These are phyloP conservation scores for Lasioglossum pauxillum DNA, from an alignment of 2,888 invertebrate genomes.

Conservation along the genomic window DNA sequence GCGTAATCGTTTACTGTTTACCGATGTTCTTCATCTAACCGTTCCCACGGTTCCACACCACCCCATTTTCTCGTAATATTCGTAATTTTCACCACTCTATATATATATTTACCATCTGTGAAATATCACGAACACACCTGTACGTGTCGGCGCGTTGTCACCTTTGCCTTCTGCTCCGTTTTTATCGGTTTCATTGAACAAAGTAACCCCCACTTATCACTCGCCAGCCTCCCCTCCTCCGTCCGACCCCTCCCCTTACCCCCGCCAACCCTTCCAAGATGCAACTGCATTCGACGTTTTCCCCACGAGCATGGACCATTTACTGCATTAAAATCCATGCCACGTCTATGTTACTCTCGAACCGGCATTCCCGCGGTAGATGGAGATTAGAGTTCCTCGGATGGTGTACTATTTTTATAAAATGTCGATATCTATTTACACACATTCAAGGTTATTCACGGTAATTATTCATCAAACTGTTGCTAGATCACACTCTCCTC, in stretches of 20 bases:
- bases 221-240: neutral
- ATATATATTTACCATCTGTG: neutral
- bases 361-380: conserved; percentile 10
- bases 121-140: neutral
- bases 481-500: conserved; percentile 19
- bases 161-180: neutral
- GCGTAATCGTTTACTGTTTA: conserved; percentile 40
- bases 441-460: conserved; percentile 23
- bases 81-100: neutral
- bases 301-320: conserved; percentile 10
- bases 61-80: neutral
- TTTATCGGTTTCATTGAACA: conserved; percentile 13
- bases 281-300: conserved; percentile 15
- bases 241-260: neutral
- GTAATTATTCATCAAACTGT: conserved; percentile 15
- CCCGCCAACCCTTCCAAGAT: neutral
- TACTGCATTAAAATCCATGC: conserved; percentile 13
- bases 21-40: neutral
- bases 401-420: conserved; percentile 28
- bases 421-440: conserved; percentile 26
- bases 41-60: neutral
- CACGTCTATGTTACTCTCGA: neutral
- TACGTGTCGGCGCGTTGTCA: neutral
- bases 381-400: conserved; percentile 11
- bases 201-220: neutral